These are phyloP conservation scores for Melieria omissa DNA, from an alignment of 2,888 invertebrate genomes.

Conservation along the genomic window DNA sequence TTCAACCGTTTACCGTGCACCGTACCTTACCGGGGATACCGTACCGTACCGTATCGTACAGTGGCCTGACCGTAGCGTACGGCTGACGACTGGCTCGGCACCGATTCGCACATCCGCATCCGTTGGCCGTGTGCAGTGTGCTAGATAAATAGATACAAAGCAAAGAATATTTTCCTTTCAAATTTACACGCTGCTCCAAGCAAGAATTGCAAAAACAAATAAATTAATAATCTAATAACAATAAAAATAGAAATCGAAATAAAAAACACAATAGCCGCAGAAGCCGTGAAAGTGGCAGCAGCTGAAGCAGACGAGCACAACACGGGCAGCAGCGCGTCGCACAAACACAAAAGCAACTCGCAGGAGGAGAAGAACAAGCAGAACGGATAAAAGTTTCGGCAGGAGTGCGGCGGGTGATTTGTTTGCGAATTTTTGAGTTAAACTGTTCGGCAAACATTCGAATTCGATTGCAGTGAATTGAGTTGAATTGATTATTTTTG, in stretches of 20 bases:
- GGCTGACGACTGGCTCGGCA: slow-evolving; percentile 12
- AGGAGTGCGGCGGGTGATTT: neutral
- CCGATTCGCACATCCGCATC: slow-evolving; percentile 15
- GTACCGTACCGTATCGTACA: slow-evolving; percentile 16
- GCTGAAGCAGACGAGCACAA: neutral
- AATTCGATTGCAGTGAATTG: no score
- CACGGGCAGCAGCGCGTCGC: slow-evolving; percentile 7
- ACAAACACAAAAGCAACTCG: slow-evolving; percentile 15
- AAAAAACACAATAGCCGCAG: neutral
- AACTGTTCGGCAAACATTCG: neutral
- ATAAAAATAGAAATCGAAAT: neutral
- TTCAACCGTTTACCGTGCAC: slow-evolving; percentile 2
- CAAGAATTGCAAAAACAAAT: slow-evolving; percentile 47
- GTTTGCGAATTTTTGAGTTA: slow-evolving; percentile 14
- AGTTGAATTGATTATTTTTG: slow-evolving; percentile 9
- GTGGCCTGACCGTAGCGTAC: slow-evolving; percentile 20
- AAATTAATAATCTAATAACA: slow-evolving; percentile 47
- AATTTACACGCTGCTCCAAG: slow-evolving; percentile 49
- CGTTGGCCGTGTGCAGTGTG: slow-evolving; percentile 13
- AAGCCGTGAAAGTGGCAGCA: slow-evolving; percentile 40
- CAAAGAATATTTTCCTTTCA: slow-evolving; percentile 50
- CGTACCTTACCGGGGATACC: slow-evolving; percentile 32
- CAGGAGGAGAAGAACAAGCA: neutral
- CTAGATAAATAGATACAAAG: slow-evolving; percentile 40
- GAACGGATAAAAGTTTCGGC: neutral